A percentile compares a stretch with the other conserved stretches of the same genome.
Conservation (phyloP, 2,888 invertebrate genomes). For the Operophtera brumata region DNA sequence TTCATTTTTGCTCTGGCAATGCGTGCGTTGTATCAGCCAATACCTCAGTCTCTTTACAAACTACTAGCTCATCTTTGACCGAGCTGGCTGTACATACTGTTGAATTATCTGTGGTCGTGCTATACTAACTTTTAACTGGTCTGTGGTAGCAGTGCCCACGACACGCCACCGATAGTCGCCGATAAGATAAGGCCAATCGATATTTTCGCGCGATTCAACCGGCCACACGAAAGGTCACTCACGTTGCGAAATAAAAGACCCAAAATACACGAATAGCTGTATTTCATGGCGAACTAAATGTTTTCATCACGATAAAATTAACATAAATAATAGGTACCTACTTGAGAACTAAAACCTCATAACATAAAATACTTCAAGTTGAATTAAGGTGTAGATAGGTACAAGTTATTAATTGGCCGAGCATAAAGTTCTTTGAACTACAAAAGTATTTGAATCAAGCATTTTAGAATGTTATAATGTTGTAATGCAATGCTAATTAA, state of each 20-base stretch:
- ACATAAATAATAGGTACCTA: slow-evolving; percentile 10
- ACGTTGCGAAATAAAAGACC: slow-evolving; percentile 65
- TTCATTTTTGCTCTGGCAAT: not conserved
- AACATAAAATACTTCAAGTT: slow-evolving; percentile 26
- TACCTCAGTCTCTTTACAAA: too few relatives aligned
- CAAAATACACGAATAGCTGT: slow-evolving; percentile 44
- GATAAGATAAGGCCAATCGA: slow-evolving; percentile 67
- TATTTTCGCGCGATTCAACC: slow-evolving; percentile 74
- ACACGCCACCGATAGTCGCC: slow-evolving; percentile 67
- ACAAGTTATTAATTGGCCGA: slow-evolving; percentile 17
- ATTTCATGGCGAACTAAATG: slow-evolving; percentile 35
- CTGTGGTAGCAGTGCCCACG: slow-evolving; percentile 35
- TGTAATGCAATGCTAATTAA: too few relatives aligned
- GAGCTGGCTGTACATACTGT: slow-evolving; percentile 7
- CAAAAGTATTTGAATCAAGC: too few relatives aligned
- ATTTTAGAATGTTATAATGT: too few relatives aligned
- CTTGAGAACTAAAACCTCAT: slow-evolving; percentile 13
- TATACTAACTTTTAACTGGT: slow-evolving; percentile 7
- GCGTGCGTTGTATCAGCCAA: not conserved
- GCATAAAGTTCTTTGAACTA: not conserved
- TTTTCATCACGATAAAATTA: slow-evolving; percentile 39
- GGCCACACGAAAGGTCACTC: slow-evolving; percentile 73
- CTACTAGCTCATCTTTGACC: slow-evolving; percentile 1
- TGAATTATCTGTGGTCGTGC: not conserved
- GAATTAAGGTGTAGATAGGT: slow-evolving; percentile 14